Conservation (phyloP, 2,888 invertebrate genomes). For the Automeris io region DNA sequence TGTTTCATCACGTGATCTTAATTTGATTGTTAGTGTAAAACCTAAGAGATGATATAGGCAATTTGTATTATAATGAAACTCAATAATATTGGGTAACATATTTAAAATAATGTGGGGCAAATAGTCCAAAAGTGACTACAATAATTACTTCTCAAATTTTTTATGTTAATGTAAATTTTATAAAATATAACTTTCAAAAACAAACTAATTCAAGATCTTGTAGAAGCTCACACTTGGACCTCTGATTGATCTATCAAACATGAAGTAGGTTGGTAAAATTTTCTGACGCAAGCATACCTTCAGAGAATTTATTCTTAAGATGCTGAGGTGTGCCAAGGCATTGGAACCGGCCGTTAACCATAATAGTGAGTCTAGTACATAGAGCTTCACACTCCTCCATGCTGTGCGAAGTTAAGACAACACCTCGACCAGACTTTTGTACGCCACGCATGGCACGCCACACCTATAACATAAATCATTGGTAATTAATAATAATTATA, state of each 20-base stretch:
- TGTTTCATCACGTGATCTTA: slow-evolving; percentile 34
- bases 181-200: too few relatives aligned
- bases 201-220: too few relatives aligned
- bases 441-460: slow-evolving; percentile 23
- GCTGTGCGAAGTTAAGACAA: slow-evolving; percentile 90
- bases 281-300: too few relatives aligned
- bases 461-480: slow-evolving; percentile 24
- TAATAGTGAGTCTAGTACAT: slow-evolving; percentile 87
- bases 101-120: too few relatives aligned
- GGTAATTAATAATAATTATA: too few relatives aligned
- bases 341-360: slow-evolving; percentile 87
- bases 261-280: too few relatives aligned
- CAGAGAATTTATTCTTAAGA: slow-evolving; percentile 85
- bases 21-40: slow-evolving; percentile 68
- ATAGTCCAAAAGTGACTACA: too few relatives aligned
- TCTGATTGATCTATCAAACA: too few relatives aligned
- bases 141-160: too few relatives aligned
- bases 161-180: too few relatives aligned
- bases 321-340: slow-evolving; percentile 86
- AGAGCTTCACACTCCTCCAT: slow-evolving; percentile 92
- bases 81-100: too few relatives aligned
- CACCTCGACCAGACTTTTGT: slow-evolving; percentile 81
- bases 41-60: slow-evolving; percentile 40
- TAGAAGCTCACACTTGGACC: too few relatives aligned
- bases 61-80: slow-evolving; percentile 2